Base-by-base conservation (phyloP, 2,888 invertebrate genomes). In the Fragum sueziense region DNA sequence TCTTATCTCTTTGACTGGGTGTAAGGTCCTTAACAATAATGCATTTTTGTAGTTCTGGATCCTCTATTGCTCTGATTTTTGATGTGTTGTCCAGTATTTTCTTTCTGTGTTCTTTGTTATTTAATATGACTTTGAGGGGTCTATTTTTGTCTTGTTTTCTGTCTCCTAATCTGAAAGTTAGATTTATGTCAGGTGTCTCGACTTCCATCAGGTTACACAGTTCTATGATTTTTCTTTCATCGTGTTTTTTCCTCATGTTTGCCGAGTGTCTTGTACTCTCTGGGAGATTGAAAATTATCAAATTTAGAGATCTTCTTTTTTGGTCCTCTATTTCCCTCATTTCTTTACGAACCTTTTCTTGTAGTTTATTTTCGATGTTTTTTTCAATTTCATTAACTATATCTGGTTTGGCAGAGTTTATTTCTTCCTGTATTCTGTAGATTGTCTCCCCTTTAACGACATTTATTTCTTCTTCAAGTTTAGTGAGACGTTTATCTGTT, bases 91-190 rank as follows among this genome's bases (percentile, higher is more conserved):
- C 61, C 9, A 61, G 33, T 7, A 61, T 61, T 7, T 31, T 61
- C 33, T 61, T 61, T 1, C 61, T 31, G 7, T 61, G 61, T 33
- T 61, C 31, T 61, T 61, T 61, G 31, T 61, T 61, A 31, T 61
- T 61, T n/a, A 61, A n/a, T 29, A 61, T 29, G 14, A 61, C 17
- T 31, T 33, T 61, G 9, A 61, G n/a, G n/a, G 61, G 61, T 33
- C 61, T 61, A 33, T 17, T 61, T 25, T 6, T 57, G 14, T n/a
- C 25, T 57, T 22, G 11, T 7, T 11, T 11, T 57, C 11, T 2
- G 27, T 57, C 27, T 11, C 57, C 57, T 3, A 25, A 25, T 22
- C 57, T 22, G 27, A 57, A 27, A 11, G 25, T 6, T 3, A 11
- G 3, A 14, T 57, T 57, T 3, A 57, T 57, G 27, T 57, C 57